Evolutionary conservation across 1,140 invertebrate species (phyloP).

Genomic region (Epicauta chinensis): DNA sequence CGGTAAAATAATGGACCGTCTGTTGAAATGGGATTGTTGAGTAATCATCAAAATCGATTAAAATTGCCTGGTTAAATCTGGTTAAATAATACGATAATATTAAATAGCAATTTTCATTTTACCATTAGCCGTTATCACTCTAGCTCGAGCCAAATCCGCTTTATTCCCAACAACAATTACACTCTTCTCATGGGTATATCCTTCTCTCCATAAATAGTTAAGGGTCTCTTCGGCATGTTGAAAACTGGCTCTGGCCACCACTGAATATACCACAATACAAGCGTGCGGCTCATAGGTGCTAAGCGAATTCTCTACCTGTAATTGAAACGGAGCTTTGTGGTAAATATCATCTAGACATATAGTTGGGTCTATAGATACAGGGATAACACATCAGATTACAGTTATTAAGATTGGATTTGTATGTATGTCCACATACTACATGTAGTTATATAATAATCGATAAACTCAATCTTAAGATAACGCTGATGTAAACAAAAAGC

Average conservation of each 20-base stretch:
- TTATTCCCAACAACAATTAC: constrained; percentile 93
- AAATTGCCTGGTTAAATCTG: too few species aligned
- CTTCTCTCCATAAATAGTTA: constrained; percentile 72
- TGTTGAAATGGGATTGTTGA: too few species aligned
- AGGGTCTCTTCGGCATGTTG: constrained; percentile 71
- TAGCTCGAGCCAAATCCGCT: constrained; percentile 79
- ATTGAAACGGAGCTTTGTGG: constrained; percentile 1
- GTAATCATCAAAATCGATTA: too few species aligned
- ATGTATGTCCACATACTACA: too few species aligned
- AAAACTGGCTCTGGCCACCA: constrained; percentile 73
- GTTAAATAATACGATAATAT: too few species aligned
- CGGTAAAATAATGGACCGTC: too few species aligned
- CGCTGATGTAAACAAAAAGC: too few species aligned
- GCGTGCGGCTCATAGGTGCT: constrained; percentile 84
- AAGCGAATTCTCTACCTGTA: constrained; percentile 73
- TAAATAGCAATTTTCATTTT: background rate
- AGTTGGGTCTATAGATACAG: too few species aligned
- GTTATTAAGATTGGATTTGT: too few species aligned
- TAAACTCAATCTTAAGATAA: too few species aligned
- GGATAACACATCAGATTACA: too few species aligned
- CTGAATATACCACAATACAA: constrained; percentile 83
- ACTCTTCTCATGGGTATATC: constrained; percentile 70
- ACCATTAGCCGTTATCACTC: constrained; percentile 77
- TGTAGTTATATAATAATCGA: too few species aligned
- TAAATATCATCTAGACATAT: background rate